A percentile compares a stretch with the other conserved stretches of the same genome.
phyloP scores from a whole-genome alignment of 2,888 invertebrate genomes.

The Patella caerulea region DNA sequence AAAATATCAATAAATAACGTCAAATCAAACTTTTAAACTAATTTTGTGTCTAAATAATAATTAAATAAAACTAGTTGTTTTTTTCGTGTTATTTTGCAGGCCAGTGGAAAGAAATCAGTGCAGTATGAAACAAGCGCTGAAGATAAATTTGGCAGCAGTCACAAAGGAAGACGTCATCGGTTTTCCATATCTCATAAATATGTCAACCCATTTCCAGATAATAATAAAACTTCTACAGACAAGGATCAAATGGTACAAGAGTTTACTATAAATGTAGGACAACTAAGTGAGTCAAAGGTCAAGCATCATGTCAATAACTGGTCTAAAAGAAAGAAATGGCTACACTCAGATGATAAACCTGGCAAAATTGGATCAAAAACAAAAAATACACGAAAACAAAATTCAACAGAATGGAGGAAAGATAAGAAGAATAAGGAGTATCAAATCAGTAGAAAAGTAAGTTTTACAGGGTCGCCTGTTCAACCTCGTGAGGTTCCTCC shows the following conservation, averaged over 20 bases:
- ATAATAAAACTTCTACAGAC: background rate
- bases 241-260: background rate
- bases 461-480: background rate
- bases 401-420: background rate
- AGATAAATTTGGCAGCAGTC: conserved; percentile 5
- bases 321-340: background rate
- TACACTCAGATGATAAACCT: background rate
- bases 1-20: too few species aligned
- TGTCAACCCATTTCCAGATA: background rate
- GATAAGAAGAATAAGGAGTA: background rate
- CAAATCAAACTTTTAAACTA: too few species aligned
- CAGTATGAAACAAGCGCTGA: conserved; percentile 10
- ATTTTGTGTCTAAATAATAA: background rate
- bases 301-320: background rate
- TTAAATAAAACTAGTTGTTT: background rate
- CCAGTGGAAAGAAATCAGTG: background rate
- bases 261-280: background rate
- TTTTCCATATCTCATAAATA: conserved; percentile 3
- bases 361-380: background rate
- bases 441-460: background rate
- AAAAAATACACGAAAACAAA: background rate
- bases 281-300: background rate
- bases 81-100: background rate
- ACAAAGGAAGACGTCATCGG: background rate
- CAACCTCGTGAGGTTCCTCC: too few species aligned